phyloP scores from a whole-genome alignment of 2,888 invertebrate species.

The Epirrhoe alternata region DNA sequence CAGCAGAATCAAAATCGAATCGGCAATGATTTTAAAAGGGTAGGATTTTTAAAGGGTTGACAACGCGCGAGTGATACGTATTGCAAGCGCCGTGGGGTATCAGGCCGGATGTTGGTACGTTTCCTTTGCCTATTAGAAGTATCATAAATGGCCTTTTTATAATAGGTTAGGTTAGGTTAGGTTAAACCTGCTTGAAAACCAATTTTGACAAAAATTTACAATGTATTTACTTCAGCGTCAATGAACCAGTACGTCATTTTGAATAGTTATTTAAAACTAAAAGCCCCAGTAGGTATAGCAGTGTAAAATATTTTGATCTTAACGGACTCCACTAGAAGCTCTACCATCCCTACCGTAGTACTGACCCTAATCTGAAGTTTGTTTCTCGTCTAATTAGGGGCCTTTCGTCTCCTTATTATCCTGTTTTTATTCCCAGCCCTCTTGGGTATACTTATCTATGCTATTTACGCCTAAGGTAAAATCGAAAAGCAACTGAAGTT shows the following conservation, averaged over 20 bases:
- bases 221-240: too few relatives aligned
- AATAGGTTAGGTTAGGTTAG: too few relatives aligned
- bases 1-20: not conserved
- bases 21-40: not conserved
- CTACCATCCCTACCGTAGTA: conserved; percentile 16
- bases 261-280: too few relatives aligned
- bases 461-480: conserved; percentile 36
- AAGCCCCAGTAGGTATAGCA: too few relatives aligned
- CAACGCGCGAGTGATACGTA: too few relatives aligned
- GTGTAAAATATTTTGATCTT: not conserved
- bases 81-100: too few relatives aligned
- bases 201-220: not conserved
- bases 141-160: too few relatives aligned
- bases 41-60: too few relatives aligned
- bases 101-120: too few relatives aligned
- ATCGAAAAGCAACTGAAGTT: conserved; percentile 17
- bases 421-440: conserved; percentile 62
- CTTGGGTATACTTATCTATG: conserved; percentile 55
- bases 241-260: too few relatives aligned
- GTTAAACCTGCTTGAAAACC: too few relatives aligned
- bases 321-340: not conserved
- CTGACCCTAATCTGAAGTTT: conserved; percentile 70
- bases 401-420: conserved; percentile 58
- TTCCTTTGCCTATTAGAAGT: too few relatives aligned
- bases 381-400: conserved; percentile 74